Base-by-base conservation (phyloP, 2,113 vertebrate species). In the Chlamydotis undulata region DNA sequence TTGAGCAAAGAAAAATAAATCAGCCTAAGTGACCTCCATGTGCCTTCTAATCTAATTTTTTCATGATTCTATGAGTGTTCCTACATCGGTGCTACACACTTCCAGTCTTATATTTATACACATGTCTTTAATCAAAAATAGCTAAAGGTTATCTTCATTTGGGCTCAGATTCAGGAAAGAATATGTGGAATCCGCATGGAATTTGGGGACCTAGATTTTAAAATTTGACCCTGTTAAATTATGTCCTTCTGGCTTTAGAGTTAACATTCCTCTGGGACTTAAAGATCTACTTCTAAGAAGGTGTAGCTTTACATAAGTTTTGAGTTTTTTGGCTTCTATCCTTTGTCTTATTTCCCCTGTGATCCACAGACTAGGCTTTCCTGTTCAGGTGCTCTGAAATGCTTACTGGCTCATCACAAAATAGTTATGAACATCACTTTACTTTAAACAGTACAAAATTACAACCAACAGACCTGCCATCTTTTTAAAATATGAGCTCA, bases 81-180 rank as follows among this genome's bases (percentile, higher is more conserved):
- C 26, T 41, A 21, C 7, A 59, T 33, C 47, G 15, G 9, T 70
- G 29, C 43, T 67, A 41, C 7, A 53, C 9, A 6, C 6, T 94
- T 81, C 9, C 39, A 39, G 14, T 55, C 31, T 70, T 50, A 3
- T 18, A 47, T n/a, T n/a, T 56, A 10, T 7, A 19, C 0, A 0
- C 3, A 10, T 9, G 26, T 16, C 57, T 65, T 92, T 19, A 83
- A 90, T 22, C 5, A 61, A 85, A 85, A 69, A 28, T 2, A 64
- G 23, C 10, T 57, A 76, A 68, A 56, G 1, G 8, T 61, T 65
- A 57, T 71, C 35, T 76, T 55, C 1, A 3, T 57, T 65, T 80
- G 37, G 37, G 8, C n/a, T 90, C 35, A 57, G 50, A 63, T 61
- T 57, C 50, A 85, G 61, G 4, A 43, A 65, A 82, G 4, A 52